These are phyloP conservation scores for Hirtodrosophila alboralis DNA, from an alignment of 2,888 invertebrate species.

Conservation along the genomic window DNA sequence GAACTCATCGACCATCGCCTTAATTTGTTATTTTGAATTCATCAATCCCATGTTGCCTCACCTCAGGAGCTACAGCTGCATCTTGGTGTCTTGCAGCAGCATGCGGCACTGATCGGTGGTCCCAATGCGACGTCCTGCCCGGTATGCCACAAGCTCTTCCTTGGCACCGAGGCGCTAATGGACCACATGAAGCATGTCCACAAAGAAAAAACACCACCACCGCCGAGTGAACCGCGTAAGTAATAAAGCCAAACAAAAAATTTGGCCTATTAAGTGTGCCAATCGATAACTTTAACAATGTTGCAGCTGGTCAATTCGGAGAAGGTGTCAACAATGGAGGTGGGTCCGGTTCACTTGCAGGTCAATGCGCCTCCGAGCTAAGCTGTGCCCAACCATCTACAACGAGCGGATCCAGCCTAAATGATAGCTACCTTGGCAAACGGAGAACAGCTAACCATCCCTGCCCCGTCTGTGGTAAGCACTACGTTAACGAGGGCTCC, in stretches of 20 bases:
- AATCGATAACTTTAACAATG: too few species aligned
- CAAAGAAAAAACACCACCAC: conserved; percentile 89
- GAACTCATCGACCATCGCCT: conserved; percentile 12
- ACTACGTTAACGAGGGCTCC: conserved; percentile 97
- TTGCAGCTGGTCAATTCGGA: conserved; percentile 45
- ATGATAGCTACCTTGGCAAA: conserved; percentile 94
- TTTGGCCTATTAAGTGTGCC: too few species aligned
- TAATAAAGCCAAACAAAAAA: too few species aligned
- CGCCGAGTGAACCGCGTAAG: conserved; percentile 54
- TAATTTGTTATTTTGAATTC: conserved; percentile 24
- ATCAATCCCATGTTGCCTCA: conserved; percentile 22
- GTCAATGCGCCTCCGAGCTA: conserved; percentile 66
- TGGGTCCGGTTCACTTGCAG: conserved; percentile 26
- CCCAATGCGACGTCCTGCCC: conserved; percentile 96
- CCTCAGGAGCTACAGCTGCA: conserved; percentile 94
- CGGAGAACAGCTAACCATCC: conserved; percentile 97
- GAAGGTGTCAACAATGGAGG: conserved; percentile 37
- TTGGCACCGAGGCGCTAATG: conserved; percentile 96
- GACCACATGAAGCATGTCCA: conserved; percentile 98
- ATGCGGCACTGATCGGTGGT: conserved; percentile 95
- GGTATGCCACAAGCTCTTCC: conserved; percentile 96
- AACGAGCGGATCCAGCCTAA: conserved; percentile 66
- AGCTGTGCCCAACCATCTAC: conserved; percentile 77
- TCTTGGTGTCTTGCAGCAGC: conserved; percentile 98
- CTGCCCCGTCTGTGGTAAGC: conserved; percentile 97